Conservation (phyloP, 2,888 invertebrate species). For the Troglohyphantes excavatus region DNA sequence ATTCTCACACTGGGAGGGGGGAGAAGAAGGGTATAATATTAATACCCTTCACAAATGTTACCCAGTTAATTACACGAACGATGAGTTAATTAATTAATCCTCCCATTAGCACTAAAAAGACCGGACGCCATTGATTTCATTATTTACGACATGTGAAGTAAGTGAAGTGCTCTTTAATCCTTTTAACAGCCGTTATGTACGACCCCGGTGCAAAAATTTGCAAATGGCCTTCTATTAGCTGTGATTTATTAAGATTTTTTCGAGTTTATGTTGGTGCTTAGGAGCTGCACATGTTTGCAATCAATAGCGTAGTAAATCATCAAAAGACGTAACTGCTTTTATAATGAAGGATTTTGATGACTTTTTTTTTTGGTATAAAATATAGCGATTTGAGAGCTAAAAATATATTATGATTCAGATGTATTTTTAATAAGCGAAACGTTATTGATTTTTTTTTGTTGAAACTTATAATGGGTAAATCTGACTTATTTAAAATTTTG, state of each 20-base stretch:
- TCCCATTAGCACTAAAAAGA: conserved; percentile 60
- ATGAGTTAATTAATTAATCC: conserved; percentile 74
- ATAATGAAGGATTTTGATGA: not conserved
- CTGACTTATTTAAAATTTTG: too few species aligned
- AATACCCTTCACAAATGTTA: conserved; percentile 62
- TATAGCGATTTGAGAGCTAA: too few species aligned
- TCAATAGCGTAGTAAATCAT: not conserved
- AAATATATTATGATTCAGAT: too few species aligned
- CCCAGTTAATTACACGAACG: conserved; percentile 65
- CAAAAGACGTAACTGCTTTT: not conserved
- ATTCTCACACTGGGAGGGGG: too few species aligned
- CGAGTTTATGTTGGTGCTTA: not conserved
- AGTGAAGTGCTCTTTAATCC: conserved; percentile 61
- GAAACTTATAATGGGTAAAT: too few species aligned
- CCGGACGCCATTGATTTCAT: conserved; percentile 60
- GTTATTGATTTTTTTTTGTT: too few species aligned
- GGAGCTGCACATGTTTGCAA: not conserved
- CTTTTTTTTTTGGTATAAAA: too few species aligned
- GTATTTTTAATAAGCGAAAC: too few species aligned
- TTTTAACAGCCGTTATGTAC: conserved; percentile 60
- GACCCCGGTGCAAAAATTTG: conserved; percentile 5
- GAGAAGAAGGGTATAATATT: conserved; percentile 46
- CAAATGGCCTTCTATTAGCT: conserved; percentile 6
- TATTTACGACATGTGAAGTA: conserved; percentile 59
- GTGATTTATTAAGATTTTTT: conserved; percentile 1